Evolutionary conservation across 1,140 invertebrate genomes (phyloP), one percentile per base, ranked within the genome.

Genomic region (Arctopsyche grandis): DNA sequence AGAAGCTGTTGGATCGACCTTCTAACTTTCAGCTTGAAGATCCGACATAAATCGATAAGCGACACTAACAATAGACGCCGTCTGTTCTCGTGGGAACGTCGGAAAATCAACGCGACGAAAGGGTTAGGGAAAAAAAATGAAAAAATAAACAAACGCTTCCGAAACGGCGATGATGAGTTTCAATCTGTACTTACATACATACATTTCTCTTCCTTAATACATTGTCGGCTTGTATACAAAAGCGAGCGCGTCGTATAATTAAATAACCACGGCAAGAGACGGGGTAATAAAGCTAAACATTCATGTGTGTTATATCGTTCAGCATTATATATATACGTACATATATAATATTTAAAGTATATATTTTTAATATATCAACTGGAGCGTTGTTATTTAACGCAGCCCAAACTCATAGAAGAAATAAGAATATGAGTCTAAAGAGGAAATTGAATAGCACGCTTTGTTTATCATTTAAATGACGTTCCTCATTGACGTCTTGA

Each of bases 401-500:
- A n/a, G n/a, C n/a, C n/a, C n/a, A 38, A 38, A 38, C 29, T 1
- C 29, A 38, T 4, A 38, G 1, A 38, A 38, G 29, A 52, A 52
- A 52, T 3, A 52, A 52, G 5, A 66, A 22, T 29, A 26, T 22
- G 24, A 26, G 24, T 9, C 63, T 60, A 10, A 22, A 52, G 24
- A 66, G 63, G 63, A 66, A 66, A 26, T 26, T 66, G 63, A 24
- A 66, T 19, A 21, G 58, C 21, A 26, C 63, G 63, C 22, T 66
- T 66, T 66, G 63, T 66, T 66, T 66, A 14, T 26, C 63, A 24
- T 66, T 26, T 22, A 24, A 24, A 66, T 66, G 63, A 66, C 63
- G 63, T 60, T 22, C 21, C 58, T 1, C 22, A 24, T 52, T 52
- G 48, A 52, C 48, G 48, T 52, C 48, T 22, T 19, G 63, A 22